These are phyloP conservation scores for Asteroscopus sphinx DNA, from an alignment of 2,888 invertebrate genomes.

Conservation along the genomic window DNA sequence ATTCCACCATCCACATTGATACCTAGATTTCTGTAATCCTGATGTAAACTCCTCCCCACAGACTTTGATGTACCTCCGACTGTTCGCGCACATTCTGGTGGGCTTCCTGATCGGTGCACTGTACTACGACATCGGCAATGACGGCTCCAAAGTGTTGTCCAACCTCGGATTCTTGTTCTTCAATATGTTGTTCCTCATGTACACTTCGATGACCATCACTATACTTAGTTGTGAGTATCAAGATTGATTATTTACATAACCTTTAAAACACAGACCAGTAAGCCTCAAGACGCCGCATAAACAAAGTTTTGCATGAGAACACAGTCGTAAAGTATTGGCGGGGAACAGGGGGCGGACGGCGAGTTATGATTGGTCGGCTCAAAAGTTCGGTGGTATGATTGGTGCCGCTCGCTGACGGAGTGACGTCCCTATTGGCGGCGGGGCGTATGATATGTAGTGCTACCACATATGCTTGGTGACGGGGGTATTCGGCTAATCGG, in stretches of 20 bases:
- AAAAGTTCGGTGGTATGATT: too few species aligned
- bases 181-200: conserved; percentile 99
- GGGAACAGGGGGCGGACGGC: too few species aligned
- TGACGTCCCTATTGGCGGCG: too few species aligned
- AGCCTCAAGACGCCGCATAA: too few species aligned
- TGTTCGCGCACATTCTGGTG: conserved; percentile 98
- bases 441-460: too few species aligned
- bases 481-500: too few species aligned
- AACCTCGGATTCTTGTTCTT: conserved; percentile 99
- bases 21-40: background rate
- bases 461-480: too few species aligned
- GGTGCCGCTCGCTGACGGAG: too few species aligned
- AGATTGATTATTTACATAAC: background rate
- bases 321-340: too few species aligned
- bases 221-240: conserved; percentile 97
- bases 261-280: too few species aligned
- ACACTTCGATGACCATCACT: conserved; percentile 99
- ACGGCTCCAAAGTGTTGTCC: conserved; percentile 98
- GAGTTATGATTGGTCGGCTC: too few species aligned
- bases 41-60: conserved; percentile 79
- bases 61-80: conserved; percentile 98
- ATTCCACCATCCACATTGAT: background rate
- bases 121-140: conserved; percentile 98
- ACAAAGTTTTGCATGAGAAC: too few species aligned
- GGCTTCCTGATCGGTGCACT: conserved; percentile 98